phyloP scores from a whole-genome alignment of 1,140 invertebrate species.

The Stegodyphus mimosarum region DNA sequence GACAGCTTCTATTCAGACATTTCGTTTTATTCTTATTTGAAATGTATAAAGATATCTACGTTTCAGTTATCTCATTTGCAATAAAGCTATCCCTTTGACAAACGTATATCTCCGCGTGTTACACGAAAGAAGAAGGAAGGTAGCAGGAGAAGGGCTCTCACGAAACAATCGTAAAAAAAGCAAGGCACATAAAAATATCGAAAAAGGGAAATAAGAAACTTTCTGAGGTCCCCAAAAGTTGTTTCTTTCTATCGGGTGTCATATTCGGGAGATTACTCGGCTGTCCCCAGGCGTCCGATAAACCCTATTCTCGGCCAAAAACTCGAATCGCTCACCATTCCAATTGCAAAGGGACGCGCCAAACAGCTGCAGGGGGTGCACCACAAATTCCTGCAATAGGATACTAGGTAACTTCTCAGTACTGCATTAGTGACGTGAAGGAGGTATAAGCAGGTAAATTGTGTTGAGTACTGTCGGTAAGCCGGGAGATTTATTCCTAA shows the following conservation, averaged over 20 bases:
- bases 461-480: too few relatives aligned
- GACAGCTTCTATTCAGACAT: too few relatives aligned
- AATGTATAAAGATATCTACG: neutral
- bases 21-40: too few relatives aligned
- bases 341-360: neutral
- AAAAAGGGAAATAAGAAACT: constrained; percentile 40
- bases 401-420: too few relatives aligned
- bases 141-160: neutral
- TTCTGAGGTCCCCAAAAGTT: neutral
- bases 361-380: too few relatives aligned
- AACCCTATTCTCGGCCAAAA: constrained; percentile 16
- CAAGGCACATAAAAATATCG: constrained; percentile 7
- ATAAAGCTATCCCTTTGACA: constrained; percentile 20
- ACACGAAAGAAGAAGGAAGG: neutral
- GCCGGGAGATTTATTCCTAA: too few relatives aligned
- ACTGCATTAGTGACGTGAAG: too few relatives aligned
- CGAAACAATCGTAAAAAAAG: constrained; percentile 43
- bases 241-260: constrained; percentile 40
- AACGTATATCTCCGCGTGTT: neutral
- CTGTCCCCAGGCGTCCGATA: constrained; percentile 25
- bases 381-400: too few relatives aligned
- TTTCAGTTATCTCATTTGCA: constrained; percentile 43
- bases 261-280: constrained; percentile 46
- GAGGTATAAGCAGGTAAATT: too few relatives aligned
- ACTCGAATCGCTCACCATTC: constrained; percentile 25